Evolutionary conservation across 92 coral and sea anemone species (phyloP).

Genomic region (Parazoanthus darwini): DNA sequence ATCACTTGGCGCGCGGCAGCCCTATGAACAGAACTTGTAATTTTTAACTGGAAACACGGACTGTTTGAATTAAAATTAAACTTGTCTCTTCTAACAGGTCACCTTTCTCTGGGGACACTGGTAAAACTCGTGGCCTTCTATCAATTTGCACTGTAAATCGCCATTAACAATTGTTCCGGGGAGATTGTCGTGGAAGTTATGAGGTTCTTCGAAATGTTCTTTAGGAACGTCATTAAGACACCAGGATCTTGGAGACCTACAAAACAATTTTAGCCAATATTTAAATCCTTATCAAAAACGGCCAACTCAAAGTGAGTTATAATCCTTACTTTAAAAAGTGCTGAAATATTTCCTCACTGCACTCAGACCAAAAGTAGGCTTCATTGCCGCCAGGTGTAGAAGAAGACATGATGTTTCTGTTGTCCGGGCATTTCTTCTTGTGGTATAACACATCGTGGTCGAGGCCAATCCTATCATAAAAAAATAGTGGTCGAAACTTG

Average conservation of each 20-base stretch:
- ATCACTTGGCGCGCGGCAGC: too few species aligned
- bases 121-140: slow-evolving; percentile 43
- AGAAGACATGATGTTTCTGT: slow-evolving; percentile 21
- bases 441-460: slow-evolving; percentile 11
- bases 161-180: slow-evolving; percentile 83
- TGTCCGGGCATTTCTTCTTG: slow-evolving; percentile 27
- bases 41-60: too few species aligned
- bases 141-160: slow-evolving; percentile 67
- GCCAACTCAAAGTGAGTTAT: too few species aligned
- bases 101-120: slow-evolving; percentile 70
- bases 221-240: slow-evolving; percentile 72
- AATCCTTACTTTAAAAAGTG: slow-evolving; percentile 12
- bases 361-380: slow-evolving; percentile 29
- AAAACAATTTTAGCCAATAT: too few species aligned
- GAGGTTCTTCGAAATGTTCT: slow-evolving; percentile 48
- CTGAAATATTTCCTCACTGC: slow-evolving; percentile 27
- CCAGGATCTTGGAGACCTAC: slow-evolving; percentile 64
- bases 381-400: slow-evolving; percentile 21
- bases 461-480: slow-evolving; percentile 15
- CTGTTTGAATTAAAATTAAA: too few species aligned
- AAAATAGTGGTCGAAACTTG: background rate
- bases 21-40: too few species aligned
- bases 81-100: background rate
- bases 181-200: slow-evolving; percentile 47
- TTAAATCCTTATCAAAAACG: background rate